A percentile compares a stretch with the other conserved stretches of the same genome.
Conservation (phyloP, 2,797 vertebrate species). For the Pogoniulus pusillus region DNA sequence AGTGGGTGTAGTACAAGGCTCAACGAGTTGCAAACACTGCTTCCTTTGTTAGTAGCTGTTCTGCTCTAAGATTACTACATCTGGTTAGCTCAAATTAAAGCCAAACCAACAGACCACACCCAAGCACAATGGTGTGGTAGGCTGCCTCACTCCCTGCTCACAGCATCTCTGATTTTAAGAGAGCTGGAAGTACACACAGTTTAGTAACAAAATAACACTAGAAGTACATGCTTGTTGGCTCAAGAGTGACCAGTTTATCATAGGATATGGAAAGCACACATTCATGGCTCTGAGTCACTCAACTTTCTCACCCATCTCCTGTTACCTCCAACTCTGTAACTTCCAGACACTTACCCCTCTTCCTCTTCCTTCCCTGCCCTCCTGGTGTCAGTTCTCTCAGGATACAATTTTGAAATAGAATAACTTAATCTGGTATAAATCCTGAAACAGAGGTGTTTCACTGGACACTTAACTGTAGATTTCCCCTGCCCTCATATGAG, state of each 20-base stretch:
- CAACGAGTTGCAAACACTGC: neutral
- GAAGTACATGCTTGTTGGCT: neutral
- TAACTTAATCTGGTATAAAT: neutral
- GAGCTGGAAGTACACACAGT: neutral
- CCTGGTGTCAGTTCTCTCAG: neutral
- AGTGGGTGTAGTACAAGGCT: neutral
- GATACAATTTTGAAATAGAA: neutral
- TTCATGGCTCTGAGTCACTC: neutral
- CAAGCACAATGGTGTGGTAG: neutral
- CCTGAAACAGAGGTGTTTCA: neutral
- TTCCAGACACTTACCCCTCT: neutral
- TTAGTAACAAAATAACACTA: neutral
- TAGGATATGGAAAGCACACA: neutral
- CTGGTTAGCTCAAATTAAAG: neutral
- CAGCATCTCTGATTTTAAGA: neutral
- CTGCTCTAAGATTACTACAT: neutral
- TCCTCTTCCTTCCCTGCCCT: neutral
- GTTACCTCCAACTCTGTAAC: neutral
- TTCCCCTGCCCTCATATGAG: rapidly evolving
- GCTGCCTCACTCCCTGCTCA: neutral
- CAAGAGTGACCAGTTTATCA: neutral
- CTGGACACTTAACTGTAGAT: neutral
- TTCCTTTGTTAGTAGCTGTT: neutral
- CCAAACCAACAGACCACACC: neutral
- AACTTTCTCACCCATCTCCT: neutral